A percentile compares a stretch with the other conserved stretches of the same genome.
Evolutionary conservation across 2,113 vertebrate genomes (phyloP).

Genomic region (Clupea harengus): DNA sequence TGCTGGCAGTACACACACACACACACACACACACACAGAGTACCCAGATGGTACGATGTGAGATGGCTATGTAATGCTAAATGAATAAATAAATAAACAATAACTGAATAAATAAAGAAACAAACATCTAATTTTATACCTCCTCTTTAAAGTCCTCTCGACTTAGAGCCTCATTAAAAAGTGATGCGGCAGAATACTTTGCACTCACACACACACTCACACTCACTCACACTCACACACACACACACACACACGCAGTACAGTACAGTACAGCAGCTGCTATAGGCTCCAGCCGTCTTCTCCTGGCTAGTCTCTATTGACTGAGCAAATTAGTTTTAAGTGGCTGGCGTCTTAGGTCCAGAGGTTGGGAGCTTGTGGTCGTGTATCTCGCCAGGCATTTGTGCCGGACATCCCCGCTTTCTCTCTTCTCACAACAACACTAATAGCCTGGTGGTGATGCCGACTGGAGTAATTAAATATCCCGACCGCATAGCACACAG

Average conservation of each 20-base stretch:
- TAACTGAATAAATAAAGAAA: background rate
- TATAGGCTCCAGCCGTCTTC: constrained; percentile 44
- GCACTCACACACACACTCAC: constrained; percentile 40
- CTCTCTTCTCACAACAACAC: constrained; percentile 36
- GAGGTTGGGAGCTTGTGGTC: constrained; percentile 60
- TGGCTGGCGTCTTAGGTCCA: constrained; percentile 54
- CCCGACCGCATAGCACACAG: constrained; percentile 22
- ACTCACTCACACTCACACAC: constrained; percentile 16
- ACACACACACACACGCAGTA: background rate
- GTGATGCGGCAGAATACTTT: constrained; percentile 8
- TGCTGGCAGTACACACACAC: constrained; percentile 11
- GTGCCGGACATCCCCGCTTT: background rate
- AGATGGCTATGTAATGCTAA: background rate
- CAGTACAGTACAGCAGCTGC: background rate
- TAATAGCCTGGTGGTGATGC: constrained; percentile 34
- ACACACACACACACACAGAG: background rate
- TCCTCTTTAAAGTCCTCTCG: background rate
- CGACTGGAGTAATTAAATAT: constrained; percentile 56
- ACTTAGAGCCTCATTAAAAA: constrained; percentile 14
- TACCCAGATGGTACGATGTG: background rate
- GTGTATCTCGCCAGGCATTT: constrained; percentile 47
- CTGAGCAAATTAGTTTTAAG: constrained; percentile 63
- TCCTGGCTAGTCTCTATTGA: constrained; percentile 55
- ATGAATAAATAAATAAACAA: background rate
- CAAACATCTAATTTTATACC: constrained; percentile 2